Conservation (phyloP, 1,140 invertebrate species). For the Philotrypesis tridentata region DNA sequence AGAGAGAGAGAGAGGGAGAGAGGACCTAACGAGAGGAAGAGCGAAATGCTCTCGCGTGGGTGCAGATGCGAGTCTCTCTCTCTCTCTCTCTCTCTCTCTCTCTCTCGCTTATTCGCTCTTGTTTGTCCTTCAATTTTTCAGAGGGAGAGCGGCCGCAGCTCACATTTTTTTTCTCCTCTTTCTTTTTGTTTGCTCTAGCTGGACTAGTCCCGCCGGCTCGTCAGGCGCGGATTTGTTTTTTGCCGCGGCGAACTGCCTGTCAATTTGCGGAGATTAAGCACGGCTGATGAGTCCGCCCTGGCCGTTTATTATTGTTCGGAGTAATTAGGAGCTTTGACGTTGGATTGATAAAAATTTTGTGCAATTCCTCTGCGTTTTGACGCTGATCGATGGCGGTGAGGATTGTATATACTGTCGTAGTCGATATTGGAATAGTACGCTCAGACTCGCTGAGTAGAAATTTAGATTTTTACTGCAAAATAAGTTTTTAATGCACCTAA, state of each 20-base stretch:
- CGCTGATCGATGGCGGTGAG: not conserved
- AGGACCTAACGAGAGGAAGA: too few species aligned
- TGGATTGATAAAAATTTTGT: not conserved
- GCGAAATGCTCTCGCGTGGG: not conserved
- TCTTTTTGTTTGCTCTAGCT: too few species aligned
- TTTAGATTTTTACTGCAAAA: too few species aligned
- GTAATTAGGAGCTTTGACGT: not conserved
- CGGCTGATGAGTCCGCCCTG: not conserved
- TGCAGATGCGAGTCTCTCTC: not conserved
- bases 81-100: too few species aligned
- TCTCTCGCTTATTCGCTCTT: too few species aligned
- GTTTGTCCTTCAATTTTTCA: constrained; percentile 23
- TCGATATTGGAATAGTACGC: too few species aligned
- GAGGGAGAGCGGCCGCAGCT: too few species aligned
- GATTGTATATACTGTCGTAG: too few species aligned
- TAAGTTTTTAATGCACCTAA: too few species aligned
- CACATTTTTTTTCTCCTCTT: too few species aligned
- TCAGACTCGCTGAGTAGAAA: too few species aligned
- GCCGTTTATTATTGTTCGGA: not conserved
- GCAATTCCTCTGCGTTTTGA: not conserved
- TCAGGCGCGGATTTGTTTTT: not conserved
- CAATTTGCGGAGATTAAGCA: constrained; percentile 20
- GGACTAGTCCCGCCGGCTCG: not conserved
- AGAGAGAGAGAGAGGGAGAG: not conserved
- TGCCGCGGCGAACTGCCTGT: not conserved